These are phyloP conservation scores for Drosophila phalerata DNA, from an alignment of 2,888 invertebrate species.

Conservation along the genomic window DNA sequence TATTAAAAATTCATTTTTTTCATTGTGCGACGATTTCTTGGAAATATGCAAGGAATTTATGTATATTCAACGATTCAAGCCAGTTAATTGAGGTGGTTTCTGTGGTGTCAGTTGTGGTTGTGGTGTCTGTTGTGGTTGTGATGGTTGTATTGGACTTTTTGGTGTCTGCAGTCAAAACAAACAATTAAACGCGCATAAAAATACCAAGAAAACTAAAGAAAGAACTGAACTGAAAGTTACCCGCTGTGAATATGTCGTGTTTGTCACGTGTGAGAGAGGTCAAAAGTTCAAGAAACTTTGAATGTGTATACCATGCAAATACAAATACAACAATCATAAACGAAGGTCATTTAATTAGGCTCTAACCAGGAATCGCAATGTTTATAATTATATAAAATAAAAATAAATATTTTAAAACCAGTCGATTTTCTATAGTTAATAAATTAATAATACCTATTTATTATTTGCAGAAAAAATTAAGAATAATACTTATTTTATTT, in stretches of 20 bases:
- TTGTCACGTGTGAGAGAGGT: conserved; percentile 49
- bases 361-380: not conserved
- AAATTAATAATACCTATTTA: no score
- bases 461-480: no score
- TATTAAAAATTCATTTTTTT: conserved; percentile 49
- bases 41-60: conserved; percentile 45
- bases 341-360: conserved; percentile 41
- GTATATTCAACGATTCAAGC: conserved; percentile 26
- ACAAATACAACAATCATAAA: not conserved
- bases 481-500: no score
- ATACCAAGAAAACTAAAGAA: conserved; percentile 42
- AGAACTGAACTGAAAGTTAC: not conserved
- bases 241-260: not conserved
- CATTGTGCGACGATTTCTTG: conserved; percentile 32
- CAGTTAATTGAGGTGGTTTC: conserved; percentile 35
- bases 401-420: no score
- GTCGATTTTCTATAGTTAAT: no score
- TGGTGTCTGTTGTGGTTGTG: not conserved
- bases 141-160: conserved; percentile 1
- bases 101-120: conserved; percentile 1
- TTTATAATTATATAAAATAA: no score
- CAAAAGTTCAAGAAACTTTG: conserved; percentile 63
- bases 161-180: conserved; percentile 58
- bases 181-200: conserved; percentile 56
- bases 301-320: conserved; percentile 57